Evolutionary conservation across 2,797 vertebrate species (phyloP).

Genomic region (Acrossocheilus wenchowensis): DNA sequence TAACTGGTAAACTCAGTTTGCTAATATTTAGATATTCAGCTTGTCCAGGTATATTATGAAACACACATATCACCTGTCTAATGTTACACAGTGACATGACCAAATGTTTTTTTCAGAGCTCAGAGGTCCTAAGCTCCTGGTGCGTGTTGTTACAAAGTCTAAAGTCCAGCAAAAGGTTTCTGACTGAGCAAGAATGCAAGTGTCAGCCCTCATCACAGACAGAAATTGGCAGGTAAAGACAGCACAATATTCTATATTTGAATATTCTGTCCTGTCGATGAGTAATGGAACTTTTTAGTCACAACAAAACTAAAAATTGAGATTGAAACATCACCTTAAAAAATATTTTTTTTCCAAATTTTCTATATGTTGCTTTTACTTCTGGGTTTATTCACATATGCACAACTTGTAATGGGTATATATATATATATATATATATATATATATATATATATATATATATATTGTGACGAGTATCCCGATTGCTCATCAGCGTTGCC

Average conservation of each 20-base stretch:
- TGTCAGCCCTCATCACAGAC: constrained; percentile 1
- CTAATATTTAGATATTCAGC: no score
- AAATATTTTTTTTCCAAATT: not conserved
- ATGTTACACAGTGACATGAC: not conserved
- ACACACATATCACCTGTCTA: not conserved
- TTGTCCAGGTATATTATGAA: not conserved
- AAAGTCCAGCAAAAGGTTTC: not conserved
- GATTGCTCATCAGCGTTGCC: no score
- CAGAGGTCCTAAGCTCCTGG: not conserved
- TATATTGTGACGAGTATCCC: no score
- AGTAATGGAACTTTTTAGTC: not conserved
- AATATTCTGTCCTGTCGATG: no score
- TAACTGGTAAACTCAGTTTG: no score
- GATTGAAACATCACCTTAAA: no score
- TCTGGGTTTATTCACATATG: not conserved
- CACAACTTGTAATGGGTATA: not conserved
- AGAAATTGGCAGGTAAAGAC: not conserved
- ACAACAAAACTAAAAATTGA: no score
- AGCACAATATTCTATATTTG: no score
- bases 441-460: no score
- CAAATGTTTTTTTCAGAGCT: not conserved
- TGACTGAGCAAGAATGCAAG: not conserved
- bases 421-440: not conserved
- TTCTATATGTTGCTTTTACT: not conserved
- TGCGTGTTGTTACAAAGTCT: not conserved